Percentiles rank a stretch among this genome's conserved stretches.
These are phyloP conservation scores for Drosophila bocki DNA, from an alignment of 1,140 invertebrate species.

Conservation along the genomic window DNA sequence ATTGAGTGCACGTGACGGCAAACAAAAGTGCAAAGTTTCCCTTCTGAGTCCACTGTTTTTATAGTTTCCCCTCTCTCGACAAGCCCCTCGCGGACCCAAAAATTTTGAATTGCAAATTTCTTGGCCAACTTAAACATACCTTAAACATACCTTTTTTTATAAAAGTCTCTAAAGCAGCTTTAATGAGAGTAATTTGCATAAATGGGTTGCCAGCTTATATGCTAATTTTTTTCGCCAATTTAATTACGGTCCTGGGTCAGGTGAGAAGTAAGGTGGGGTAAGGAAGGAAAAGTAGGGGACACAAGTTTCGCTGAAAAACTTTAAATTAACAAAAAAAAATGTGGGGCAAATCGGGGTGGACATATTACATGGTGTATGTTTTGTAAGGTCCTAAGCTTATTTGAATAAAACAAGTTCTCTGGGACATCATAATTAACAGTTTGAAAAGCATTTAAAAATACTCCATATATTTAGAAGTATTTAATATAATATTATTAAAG, in stretches of 20 bases:
- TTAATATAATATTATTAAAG: neutral
- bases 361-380: neutral
- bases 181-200: slow-evolving; percentile 44
- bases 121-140: slow-evolving; percentile 38
- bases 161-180: slow-evolving; percentile 25
- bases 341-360: neutral
- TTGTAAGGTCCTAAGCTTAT: neutral
- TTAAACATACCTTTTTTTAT: slow-evolving; percentile 28
- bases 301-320: slow-evolving; percentile 12
- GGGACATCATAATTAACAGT: slow-evolving; percentile 1
- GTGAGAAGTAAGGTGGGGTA: slow-evolving; percentile 15
- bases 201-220: slow-evolving; percentile 36
- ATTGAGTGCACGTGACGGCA: slow-evolving; percentile 84
- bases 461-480: neutral
- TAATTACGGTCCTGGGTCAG: slow-evolving; percentile 35
- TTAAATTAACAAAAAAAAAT: slow-evolving; percentile 26
- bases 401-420: slow-evolving; percentile 11
- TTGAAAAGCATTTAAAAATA: neutral
- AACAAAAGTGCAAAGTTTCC: slow-evolving; percentile 80
- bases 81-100: neutral
- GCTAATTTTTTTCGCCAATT: slow-evolving; percentile 38
- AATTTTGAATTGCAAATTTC: slow-evolving; percentile 75
- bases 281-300: neutral
- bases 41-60: slow-evolving; percentile 22
- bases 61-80: slow-evolving; percentile 27